A percentile compares a stretch with the other conserved stretches of the same genome.
Conservation (phyloP, 2,113 vertebrate genomes). For the Buteo buteo region DNA sequence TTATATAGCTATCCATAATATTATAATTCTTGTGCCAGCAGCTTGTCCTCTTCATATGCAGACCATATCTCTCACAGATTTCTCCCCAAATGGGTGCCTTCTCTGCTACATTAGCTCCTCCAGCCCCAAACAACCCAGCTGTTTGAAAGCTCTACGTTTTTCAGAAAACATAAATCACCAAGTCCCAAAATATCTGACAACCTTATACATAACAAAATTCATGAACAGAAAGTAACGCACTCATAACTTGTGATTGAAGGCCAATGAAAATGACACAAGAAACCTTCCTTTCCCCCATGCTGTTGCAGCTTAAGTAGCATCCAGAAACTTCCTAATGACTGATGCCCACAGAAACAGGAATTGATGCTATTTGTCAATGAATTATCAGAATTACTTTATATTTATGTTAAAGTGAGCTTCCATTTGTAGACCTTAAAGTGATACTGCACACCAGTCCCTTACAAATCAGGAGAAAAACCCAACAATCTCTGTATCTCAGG, state of each 20-base stretch:
- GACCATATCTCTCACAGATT: background rate
- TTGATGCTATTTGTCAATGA: background rate
- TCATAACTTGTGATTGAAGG: background rate
- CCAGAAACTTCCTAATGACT: background rate
- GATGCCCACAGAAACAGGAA: background rate
- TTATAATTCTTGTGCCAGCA: conserved; percentile 48
- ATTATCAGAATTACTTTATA: background rate
- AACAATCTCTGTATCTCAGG: background rate
- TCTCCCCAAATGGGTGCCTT: background rate
- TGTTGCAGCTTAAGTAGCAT: background rate
- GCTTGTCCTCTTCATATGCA: conserved; percentile 26
- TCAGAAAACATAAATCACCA: background rate
- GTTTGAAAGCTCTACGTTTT: background rate
- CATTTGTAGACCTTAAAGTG: background rate
- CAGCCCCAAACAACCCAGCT: background rate
- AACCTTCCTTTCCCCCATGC: background rate
- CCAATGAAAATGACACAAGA: background rate
- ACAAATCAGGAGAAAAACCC: background rate
- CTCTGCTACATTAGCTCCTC: background rate
- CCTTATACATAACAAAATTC: background rate
- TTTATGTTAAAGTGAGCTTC: background rate
- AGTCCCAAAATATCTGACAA: background rate
- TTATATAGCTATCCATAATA: conserved; percentile 40
- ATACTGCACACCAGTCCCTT: background rate
- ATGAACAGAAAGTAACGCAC: background rate